Evolutionary conservation across 2,113 vertebrate species (phyloP).

Genomic region (Bujurquina vittata): DNA sequence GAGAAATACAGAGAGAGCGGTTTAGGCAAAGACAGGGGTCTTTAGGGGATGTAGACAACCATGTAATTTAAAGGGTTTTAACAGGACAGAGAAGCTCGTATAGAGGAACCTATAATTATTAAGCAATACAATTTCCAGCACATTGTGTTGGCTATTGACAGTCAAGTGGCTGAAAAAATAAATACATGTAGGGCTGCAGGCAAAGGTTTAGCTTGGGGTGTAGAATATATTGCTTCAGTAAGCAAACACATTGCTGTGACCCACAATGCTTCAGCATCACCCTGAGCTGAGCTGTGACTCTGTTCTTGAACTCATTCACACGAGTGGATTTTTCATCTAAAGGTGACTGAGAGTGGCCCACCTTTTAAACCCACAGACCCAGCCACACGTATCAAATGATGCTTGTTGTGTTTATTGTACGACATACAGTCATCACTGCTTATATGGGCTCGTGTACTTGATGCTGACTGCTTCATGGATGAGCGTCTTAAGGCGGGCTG

Average conservation of each 20-base stretch:
- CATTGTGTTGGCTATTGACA: background rate
- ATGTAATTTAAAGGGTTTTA: conserved; percentile 62
- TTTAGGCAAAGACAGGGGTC: background rate
- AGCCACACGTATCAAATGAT: too few species aligned
- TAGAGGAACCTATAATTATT: conserved; percentile 58
- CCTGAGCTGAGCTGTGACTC: background rate
- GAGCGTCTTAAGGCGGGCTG: too few species aligned
- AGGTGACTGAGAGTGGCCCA: background rate
- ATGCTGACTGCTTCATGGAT: too few species aligned
- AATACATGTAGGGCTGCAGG: background rate
- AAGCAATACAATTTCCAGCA: conserved; percentile 12
- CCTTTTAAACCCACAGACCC: background rate
- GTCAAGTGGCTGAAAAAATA: background rate
- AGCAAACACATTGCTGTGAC: too few species aligned
- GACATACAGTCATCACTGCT: too few species aligned
- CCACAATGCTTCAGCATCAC: background rate
- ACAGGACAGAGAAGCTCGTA: conserved; percentile 28
- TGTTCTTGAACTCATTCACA: background rate
- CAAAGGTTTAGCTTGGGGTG: background rate
- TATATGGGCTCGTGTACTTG: too few species aligned
- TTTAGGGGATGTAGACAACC: conserved; percentile 31
- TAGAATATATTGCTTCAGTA: background rate
- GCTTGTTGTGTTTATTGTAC: too few species aligned
- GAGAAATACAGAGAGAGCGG: background rate
- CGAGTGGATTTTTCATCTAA: background rate